phyloP scores from a whole-genome alignment of 2,113 vertebrate genomes.

The Paramisgurnus dabryanus region DNA sequence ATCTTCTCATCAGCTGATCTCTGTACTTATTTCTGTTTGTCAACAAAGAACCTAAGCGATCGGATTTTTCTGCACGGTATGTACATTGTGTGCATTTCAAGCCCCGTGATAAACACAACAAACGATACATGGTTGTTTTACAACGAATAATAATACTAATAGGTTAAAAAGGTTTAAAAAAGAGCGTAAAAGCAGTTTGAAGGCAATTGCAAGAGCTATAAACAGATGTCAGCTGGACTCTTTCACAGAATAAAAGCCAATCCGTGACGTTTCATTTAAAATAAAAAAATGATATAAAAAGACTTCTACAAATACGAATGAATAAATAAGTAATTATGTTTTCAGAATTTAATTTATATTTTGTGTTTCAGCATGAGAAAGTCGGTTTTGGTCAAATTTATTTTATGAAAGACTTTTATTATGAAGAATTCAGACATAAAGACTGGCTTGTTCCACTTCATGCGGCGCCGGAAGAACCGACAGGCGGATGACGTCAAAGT shows the following conservation, averaged over 20 bases:
- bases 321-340: too few species aligned
- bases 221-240: not conserved
- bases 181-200: not conserved
- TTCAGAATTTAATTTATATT: too few species aligned
- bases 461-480: too few species aligned
- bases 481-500: too few species aligned
- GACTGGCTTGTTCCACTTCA: not conserved
- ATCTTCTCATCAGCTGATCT: constrained; percentile 15
- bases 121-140: constrained; percentile 61
- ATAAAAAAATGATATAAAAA: too few species aligned
- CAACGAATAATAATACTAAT: not conserved
- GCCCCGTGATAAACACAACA: constrained; percentile 47
- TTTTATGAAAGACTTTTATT: constrained; percentile 6
- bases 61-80: not conserved
- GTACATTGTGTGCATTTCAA: constrained; percentile 54
- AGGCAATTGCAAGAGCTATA: not conserved
- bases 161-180: not conserved
- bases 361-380: too few species aligned
- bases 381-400: too few species aligned
- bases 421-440: not conserved
- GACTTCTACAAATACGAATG: too few species aligned
- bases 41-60: constrained; percentile 21
- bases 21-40: constrained; percentile 13
- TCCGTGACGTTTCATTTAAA: not conserved
- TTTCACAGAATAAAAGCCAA: constrained; percentile 13